Evolutionary conservation across 2,113 vertebrate genomes (phyloP).

Genomic region (Puffinus mauretanicus): DNA sequence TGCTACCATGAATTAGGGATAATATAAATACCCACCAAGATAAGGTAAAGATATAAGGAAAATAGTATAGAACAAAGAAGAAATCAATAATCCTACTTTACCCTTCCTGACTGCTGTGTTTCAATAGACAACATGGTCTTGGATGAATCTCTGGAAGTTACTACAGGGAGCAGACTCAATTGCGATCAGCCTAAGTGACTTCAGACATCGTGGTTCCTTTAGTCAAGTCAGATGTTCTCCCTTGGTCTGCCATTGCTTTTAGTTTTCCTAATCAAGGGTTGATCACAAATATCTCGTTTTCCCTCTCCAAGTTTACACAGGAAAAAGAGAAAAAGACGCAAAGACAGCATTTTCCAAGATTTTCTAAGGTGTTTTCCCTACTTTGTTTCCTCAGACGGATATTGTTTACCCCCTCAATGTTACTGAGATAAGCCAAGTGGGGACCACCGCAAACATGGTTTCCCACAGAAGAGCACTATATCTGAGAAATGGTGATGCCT

Average conservation of each 20-base stretch:
- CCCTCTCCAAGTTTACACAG: neutral
- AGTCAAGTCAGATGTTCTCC: neutral
- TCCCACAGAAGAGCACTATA: neutral
- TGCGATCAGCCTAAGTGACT: conserved; percentile 60
- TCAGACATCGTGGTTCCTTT: conserved; percentile 24
- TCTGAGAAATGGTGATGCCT: neutral
- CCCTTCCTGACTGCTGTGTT: conserved; percentile 44
- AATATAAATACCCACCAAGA: neutral
- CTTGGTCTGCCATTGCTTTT: conserved; percentile 15
- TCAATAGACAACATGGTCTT: conserved; percentile 27
- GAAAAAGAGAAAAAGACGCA: neutral
- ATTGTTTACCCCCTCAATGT: fast-evolving
- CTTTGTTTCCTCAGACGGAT: neutral
- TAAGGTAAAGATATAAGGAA: neutral
- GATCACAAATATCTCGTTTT: neutral
- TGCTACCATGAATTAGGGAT: neutral
- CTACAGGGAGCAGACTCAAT: neutral
- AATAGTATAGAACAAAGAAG: conserved; percentile 16
- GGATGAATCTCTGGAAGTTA: conserved; percentile 30
- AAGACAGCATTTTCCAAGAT: neutral
- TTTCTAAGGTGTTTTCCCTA: neutral
- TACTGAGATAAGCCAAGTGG: neutral
- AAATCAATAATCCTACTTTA: conserved; percentile 39
- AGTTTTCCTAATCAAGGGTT: neutral
- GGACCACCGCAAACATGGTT: neutral